Conservation (phyloP, 2,113 vertebrate genomes). For the Sminthopsis crassicaudata region DNA sequence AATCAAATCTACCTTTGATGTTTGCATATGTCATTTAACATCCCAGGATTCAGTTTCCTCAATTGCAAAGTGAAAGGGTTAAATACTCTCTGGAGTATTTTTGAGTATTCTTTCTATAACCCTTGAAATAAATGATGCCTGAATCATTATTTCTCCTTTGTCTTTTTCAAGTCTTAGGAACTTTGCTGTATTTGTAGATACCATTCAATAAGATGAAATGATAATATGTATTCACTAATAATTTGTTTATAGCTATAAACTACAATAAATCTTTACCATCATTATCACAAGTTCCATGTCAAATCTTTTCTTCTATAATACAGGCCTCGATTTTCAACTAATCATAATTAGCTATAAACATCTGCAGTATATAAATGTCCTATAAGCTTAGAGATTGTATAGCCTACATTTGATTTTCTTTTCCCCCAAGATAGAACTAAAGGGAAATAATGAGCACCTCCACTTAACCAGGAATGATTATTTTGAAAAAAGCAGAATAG, state of each 20-base stretch:
- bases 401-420: constrained; percentile 10
- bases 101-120: too few relatives aligned
- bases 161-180: neutral
- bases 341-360: neutral
- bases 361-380: neutral
- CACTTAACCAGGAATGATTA: neutral
- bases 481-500: neutral
- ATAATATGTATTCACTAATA: neutral
- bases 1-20: neutral
- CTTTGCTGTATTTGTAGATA: neutral
- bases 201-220: neutral
- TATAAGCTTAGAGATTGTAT: neutral
- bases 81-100: neutral
- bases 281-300: neutral
- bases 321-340: neutral
- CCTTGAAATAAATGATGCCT: neutral
- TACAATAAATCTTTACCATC: neutral
- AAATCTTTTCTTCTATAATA: constrained; percentile 7
- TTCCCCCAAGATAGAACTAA: constrained; percentile 31
- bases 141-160: neutral
- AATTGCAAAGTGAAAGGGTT: neutral
- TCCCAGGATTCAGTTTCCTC: neutral
- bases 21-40: neutral
- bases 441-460: constrained; percentile 16
- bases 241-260: neutral